These are phyloP conservation scores for Poeciliopsis prolifica DNA, from an alignment of 2,113 vertebrate genomes.

Conservation along the genomic window DNA sequence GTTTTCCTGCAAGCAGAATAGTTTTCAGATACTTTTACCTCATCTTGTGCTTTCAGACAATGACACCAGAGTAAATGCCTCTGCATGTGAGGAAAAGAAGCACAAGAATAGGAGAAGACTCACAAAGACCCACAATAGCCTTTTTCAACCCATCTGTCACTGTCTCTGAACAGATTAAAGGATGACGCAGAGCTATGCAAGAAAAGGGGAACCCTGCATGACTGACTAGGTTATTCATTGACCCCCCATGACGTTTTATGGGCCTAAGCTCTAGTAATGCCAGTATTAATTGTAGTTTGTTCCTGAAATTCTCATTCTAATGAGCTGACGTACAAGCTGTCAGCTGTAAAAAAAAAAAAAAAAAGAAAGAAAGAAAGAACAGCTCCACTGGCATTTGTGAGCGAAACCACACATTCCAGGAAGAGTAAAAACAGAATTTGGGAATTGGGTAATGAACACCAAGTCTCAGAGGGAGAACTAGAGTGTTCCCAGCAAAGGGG, in stretches of 20 bases:
- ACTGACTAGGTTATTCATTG: slow-evolving; percentile 54
- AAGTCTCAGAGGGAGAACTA: slow-evolving; percentile 28
- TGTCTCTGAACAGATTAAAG: slow-evolving; percentile 24
- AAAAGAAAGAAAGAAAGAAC: slow-evolving; percentile 57
- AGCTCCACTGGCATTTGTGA: slow-evolving; percentile 47
- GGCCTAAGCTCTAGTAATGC: slow-evolving; percentile 43
- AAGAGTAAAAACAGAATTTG: slow-evolving; percentile 52
- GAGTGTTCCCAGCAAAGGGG: slow-evolving; percentile 57
- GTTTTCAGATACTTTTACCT: not conserved
- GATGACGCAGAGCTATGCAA: slow-evolving; percentile 22
- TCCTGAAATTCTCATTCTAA: slow-evolving; percentile 64
- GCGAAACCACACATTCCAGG: slow-evolving; percentile 53
- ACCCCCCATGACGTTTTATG: slow-evolving; percentile 53
- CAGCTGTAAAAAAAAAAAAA: slow-evolving; percentile 65
- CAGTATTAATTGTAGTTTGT: not conserved
- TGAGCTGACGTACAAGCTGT: slow-evolving; percentile 55
- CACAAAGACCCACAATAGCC: slow-evolving; percentile 37
- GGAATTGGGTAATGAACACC: slow-evolving; percentile 43
- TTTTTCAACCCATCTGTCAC: slow-evolving; percentile 43
- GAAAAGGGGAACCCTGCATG: slow-evolving; percentile 44
- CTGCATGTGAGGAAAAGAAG: slow-evolving; percentile 36
- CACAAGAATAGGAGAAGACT: slow-evolving; percentile 16
- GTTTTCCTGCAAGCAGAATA: not conserved
- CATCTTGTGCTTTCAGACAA: slow-evolving; percentile 4
- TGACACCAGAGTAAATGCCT: slow-evolving; percentile 5